phyloP scores from a whole-genome alignment of 1,140 invertebrate species.

The Brachystomella parvula region DNA sequence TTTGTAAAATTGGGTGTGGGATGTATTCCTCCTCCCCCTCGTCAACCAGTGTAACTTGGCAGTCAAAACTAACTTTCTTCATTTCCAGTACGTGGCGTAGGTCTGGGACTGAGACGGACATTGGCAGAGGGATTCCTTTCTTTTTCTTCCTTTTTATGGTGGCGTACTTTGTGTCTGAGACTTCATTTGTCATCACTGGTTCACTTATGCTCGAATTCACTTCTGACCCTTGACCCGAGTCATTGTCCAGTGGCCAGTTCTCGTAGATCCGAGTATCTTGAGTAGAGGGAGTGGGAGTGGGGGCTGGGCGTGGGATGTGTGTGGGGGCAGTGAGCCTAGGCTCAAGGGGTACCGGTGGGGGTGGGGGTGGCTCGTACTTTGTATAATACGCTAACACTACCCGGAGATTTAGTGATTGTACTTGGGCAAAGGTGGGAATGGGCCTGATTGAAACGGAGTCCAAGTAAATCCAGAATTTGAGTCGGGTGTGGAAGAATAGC shows the following conservation, averaged over 20 bases:
- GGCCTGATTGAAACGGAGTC: conserved; percentile 16
- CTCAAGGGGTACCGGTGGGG: background rate
- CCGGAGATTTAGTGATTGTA: conserved; percentile 11
- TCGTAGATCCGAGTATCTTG: conserved; percentile 30
- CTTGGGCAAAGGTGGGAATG: conserved; percentile 9
- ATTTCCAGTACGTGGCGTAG: conserved; percentile 2
- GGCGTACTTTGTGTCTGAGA: conserved; percentile 13
- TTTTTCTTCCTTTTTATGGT: conserved; percentile 18
- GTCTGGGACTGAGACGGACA: conserved; percentile 15
- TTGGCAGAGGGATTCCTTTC: background rate
- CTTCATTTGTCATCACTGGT: background rate
- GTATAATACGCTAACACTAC: conserved; percentile 21
- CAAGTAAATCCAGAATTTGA: conserved; percentile 34
- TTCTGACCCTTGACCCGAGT: conserved; percentile 30
- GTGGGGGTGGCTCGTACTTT: background rate
- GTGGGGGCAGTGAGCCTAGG: background rate
- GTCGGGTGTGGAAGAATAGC: conserved; percentile 33
- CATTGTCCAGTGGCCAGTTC: conserved; percentile 36
- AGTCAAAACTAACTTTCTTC: conserved; percentile 37
- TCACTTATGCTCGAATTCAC: conserved; percentile 13
- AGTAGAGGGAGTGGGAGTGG: background rate
- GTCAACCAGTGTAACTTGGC: conserved; percentile 34
- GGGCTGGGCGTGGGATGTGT: background rate
- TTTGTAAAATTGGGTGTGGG: conserved; percentile 35
- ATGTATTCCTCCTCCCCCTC: conserved; percentile 35